Conservation (phyloP, 2,113 vertebrate species). For the Serilophus lunatus region DNA sequence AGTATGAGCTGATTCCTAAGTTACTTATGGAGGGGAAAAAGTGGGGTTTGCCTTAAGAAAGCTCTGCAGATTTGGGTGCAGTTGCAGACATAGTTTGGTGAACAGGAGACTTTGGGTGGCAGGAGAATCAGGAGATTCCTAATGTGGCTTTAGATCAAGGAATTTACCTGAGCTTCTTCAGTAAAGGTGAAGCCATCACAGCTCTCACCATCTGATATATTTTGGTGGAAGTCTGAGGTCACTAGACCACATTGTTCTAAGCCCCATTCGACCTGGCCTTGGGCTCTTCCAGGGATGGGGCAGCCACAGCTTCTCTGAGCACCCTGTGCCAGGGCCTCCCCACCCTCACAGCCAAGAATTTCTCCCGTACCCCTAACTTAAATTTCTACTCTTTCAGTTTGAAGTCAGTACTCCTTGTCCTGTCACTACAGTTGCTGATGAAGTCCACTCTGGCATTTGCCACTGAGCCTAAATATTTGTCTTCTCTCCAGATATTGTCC, state of each 20-base stretch:
- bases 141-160: neutral
- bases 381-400: neutral
- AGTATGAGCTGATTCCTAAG: neutral
- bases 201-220: neutral
- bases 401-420: neutral
- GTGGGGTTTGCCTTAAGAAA: neutral
- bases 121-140: neutral
- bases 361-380: neutral
- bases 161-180: neutral
- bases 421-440: neutral
- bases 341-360: neutral
- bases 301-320: neutral
- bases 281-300: neutral
- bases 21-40: neutral
- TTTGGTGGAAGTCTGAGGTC: neutral
- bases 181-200: neutral
- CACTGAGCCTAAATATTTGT: neutral
- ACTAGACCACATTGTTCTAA: fast-evolving
- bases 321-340: fast-evolving
- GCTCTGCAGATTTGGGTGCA: neutral
- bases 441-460: neutral
- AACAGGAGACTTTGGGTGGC: neutral
- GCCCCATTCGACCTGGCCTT: fast-evolving
- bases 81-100: neutral
- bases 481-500: neutral